Evolutionary conservation across 2,797 vertebrate species (phyloP).

Genomic region (Sebastes ruberrimus): DNA sequence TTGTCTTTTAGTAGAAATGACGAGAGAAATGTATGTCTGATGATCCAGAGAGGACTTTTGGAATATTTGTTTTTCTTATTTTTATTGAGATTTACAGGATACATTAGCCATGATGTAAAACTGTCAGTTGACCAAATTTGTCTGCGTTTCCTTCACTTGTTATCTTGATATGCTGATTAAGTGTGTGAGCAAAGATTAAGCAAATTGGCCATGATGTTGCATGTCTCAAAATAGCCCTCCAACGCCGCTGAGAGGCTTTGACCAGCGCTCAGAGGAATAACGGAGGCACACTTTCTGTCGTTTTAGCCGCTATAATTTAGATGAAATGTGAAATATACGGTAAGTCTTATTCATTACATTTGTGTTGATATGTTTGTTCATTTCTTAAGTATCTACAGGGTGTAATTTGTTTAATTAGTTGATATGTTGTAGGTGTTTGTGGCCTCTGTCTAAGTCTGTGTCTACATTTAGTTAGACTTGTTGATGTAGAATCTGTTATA

Average conservation of each 20-base stretch:
- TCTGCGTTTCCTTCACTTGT: neutral
- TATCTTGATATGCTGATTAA: constrained; percentile 81
- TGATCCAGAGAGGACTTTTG: neutral
- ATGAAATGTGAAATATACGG: constrained; percentile 75
- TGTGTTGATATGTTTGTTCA: neutral
- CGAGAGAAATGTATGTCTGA: neutral
- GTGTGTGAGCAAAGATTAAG: constrained; percentile 89
- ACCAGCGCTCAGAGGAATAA: constrained; percentile 45
- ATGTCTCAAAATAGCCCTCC: constrained; percentile 79
- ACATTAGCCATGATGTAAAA: neutral
- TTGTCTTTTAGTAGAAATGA: neutral
- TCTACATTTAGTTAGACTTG: neutral
- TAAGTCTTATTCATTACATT: constrained; percentile 61
- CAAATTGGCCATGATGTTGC: constrained; percentile 87
- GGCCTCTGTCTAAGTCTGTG: neutral
- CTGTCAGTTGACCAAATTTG: neutral
- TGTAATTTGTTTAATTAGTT: constrained; percentile 10
- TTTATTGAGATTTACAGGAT: neutral
- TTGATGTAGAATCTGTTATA: neutral
- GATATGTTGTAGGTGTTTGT: neutral
- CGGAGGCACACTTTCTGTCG: constrained; percentile 45
- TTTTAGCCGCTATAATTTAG: constrained; percentile 39
- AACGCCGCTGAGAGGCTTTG: constrained; percentile 78
- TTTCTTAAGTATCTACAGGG: neutral
- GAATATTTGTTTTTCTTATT: neutral